Evolutionary conservation across 1,140 invertebrate genomes (phyloP).

Genomic region (Euwallacea fornicatus): DNA sequence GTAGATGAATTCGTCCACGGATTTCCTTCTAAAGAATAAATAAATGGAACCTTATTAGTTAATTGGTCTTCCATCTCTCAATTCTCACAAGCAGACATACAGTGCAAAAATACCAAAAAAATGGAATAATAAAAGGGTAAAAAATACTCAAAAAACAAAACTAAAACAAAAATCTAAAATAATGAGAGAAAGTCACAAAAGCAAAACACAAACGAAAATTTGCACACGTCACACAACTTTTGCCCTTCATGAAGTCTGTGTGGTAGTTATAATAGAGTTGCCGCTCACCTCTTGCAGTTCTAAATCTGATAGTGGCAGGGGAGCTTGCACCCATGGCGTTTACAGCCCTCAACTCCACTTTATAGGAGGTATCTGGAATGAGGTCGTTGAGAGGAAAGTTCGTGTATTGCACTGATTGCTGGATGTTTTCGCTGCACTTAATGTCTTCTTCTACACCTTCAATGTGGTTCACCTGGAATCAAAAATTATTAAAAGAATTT

Average conservation of each 20-base stretch:
- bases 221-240: slow-evolving; percentile 29
- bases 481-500: background rate
- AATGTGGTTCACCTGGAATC: slow-evolving; percentile 49
- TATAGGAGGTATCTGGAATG: slow-evolving; percentile 75
- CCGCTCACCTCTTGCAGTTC: slow-evolving; percentile 81
- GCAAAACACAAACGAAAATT: slow-evolving; percentile 34
- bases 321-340: slow-evolving; percentile 79
- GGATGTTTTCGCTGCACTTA: slow-evolving; percentile 61
- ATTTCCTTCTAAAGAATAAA: slow-evolving; percentile 30
- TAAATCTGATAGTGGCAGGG: slow-evolving; percentile 73
- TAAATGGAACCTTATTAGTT: background rate
- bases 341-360: slow-evolving; percentile 78
- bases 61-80: background rate
- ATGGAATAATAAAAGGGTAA: background rate
- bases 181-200: slow-evolving; percentile 22
- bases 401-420: slow-evolving; percentile 62
- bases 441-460: slow-evolving; percentile 64
- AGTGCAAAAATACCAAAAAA: slow-evolving; percentile 13
- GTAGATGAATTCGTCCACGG: slow-evolving; percentile 30
- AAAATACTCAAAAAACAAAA: slow-evolving; percentile 16
- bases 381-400: slow-evolving; percentile 68
- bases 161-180: slow-evolving; percentile 15
- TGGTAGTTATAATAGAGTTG: slow-evolving; percentile 55
- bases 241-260: slow-evolving; percentile 28
- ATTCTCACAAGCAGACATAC: background rate